Conservation (phyloP, 1,140 invertebrate genomes). For the Ceratosolen fusciceps region DNA sequence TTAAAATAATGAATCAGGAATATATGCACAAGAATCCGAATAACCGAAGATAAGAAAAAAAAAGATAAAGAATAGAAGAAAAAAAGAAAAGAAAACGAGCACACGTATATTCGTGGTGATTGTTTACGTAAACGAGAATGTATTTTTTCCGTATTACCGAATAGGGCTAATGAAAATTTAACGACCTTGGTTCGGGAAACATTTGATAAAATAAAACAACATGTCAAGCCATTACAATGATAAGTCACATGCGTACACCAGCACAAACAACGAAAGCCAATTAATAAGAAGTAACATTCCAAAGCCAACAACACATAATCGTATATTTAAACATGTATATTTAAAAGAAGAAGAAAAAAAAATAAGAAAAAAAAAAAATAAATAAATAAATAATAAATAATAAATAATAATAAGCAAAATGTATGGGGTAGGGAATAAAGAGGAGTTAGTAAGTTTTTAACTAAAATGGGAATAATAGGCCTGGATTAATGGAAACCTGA, state of each 20-base stretch:
- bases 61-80: too few species aligned
- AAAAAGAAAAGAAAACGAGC: too few species aligned
- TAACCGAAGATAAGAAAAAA: too few species aligned
- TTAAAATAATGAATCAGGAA: too few species aligned
- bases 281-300: conserved; percentile 36
- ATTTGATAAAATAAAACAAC: conserved; percentile 10
- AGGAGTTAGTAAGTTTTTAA: conserved; percentile 43
- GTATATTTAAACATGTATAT: conserved; percentile 45
- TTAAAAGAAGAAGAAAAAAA: too few species aligned
- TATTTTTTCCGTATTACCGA: not conserved
- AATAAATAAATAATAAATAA: too few species aligned
- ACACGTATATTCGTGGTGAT: too few species aligned
- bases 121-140: not conserved
- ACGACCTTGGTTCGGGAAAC: conserved; percentile 20
- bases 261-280: conserved; percentile 59
- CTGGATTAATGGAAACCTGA: conserved; percentile 58
- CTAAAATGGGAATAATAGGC: conserved; percentile 35
- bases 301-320: conserved; percentile 39
- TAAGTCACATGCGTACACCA: conserved; percentile 59
- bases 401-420: conserved; percentile 51
- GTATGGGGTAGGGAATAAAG: conserved; percentile 46
- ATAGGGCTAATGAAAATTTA: not conserved
- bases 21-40: too few species aligned
- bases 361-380: too few species aligned
- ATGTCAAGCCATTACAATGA: conserved; percentile 33